Percentiles rank a stretch among this genome's conserved stretches.
phyloP scores from a whole-genome alignment of 2,797 vertebrate species.

The Sebastes taczanowskii region DNA sequence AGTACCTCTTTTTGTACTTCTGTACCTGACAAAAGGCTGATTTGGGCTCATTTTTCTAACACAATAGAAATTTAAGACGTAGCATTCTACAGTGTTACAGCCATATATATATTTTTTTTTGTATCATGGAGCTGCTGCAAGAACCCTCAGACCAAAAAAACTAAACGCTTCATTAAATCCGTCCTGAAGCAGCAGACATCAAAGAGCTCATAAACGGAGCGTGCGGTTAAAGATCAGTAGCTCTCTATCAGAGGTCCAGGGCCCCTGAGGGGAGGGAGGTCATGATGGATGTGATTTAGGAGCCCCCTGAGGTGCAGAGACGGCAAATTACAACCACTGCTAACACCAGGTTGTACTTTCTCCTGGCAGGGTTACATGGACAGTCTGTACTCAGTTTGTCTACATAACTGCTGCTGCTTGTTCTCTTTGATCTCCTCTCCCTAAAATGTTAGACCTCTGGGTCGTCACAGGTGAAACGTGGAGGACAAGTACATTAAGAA shows the following conservation, averaged over 20 bases:
- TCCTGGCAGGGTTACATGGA: not conserved
- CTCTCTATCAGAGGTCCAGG: not conserved
- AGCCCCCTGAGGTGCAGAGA: not conserved
- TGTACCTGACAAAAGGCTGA: not conserved
- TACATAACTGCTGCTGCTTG: not conserved
- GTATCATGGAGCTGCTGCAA: not conserved
- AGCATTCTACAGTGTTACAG: not conserved
- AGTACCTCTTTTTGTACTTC: not conserved
- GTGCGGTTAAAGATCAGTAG: slow-evolving; percentile 22
- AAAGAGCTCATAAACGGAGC: slow-evolving; percentile 8
- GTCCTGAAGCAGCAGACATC: slow-evolving; percentile 12
- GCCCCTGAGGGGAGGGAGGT: slow-evolving; percentile 7
- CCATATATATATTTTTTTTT: not conserved
- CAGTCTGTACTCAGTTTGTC: not conserved
- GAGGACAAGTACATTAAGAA: not conserved
- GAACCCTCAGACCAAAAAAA: not conserved
- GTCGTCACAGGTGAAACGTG: not conserved
- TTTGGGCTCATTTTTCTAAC: not conserved
- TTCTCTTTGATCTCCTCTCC: slow-evolving; percentile 19
- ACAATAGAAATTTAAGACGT: not conserved
- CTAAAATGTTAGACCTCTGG: not conserved
- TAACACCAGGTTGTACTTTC: slow-evolving; percentile 2
- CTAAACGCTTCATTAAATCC: not conserved
- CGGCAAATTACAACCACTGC: slow-evolving; percentile 9
- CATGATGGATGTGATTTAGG: slow-evolving; percentile 10